These are phyloP conservation scores for Spodoptera frugiperda DNA, from an alignment of 1,140 invertebrate genomes.

Conservation along the genomic window DNA sequence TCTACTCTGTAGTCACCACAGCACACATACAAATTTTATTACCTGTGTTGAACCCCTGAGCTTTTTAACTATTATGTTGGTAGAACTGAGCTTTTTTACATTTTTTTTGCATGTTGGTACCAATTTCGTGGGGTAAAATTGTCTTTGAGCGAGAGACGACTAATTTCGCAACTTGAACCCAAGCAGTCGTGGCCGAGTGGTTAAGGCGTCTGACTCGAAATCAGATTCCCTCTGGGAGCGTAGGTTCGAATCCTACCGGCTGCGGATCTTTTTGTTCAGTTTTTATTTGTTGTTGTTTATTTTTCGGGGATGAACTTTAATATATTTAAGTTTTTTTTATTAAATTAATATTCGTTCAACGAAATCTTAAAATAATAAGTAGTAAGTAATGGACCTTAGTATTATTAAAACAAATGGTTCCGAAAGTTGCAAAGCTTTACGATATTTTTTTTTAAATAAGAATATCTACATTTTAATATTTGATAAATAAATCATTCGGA, in stretches of 20 bases:
- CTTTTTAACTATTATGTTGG: too few relatives aligned
- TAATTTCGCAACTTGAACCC: conserved; percentile 33
- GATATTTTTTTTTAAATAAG: too few relatives aligned
- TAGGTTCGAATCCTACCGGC: conserved; percentile 94
- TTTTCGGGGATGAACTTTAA: neutral
- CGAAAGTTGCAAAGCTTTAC: too few relatives aligned
- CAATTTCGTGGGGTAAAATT: neutral
- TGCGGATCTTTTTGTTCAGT: conserved; percentile 84
- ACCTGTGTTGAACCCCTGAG: too few relatives aligned
- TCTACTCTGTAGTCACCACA: too few relatives aligned
- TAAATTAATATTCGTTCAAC: too few relatives aligned
- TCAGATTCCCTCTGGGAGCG: conserved; percentile 93
- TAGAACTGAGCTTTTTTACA: neutral
- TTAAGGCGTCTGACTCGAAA: conserved; percentile 95
- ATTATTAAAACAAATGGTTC: too few relatives aligned
- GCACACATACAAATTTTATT: too few relatives aligned
- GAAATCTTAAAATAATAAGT: too few relatives aligned
- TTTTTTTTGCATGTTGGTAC: neutral
- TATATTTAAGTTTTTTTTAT: neutral
- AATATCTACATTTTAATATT: too few relatives aligned
- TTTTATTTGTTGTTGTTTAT: neutral
- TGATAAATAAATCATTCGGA: too few relatives aligned
- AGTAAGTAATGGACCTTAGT: too few relatives aligned
- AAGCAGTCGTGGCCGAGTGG: conserved; percentile 93
- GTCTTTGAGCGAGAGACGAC: neutral